Evolutionary conservation across 2,888 invertebrate species (phyloP).

Genomic region (Oxyscelio sp.): DNA sequence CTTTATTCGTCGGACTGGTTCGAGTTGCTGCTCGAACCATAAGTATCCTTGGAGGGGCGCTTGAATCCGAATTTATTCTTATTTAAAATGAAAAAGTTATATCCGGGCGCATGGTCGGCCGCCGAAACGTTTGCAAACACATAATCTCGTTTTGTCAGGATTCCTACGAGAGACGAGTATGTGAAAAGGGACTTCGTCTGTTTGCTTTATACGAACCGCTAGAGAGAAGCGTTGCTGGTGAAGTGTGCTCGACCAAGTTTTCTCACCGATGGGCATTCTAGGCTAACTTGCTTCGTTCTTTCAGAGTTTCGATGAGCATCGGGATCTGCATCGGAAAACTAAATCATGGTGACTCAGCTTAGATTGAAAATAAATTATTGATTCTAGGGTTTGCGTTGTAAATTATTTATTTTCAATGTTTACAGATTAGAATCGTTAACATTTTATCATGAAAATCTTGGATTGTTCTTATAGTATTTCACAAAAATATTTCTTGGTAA

Average conservation of each 20-base stretch:
- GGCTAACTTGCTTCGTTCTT: conserved; percentile 54
- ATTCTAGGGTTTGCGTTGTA: too few relatives aligned
- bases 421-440: too few relatives aligned
- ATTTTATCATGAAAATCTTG: too few relatives aligned
- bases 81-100: conserved; percentile 85
- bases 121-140: conserved; percentile 79
- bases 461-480: too few relatives aligned
- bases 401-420: too few relatives aligned
- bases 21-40: conserved; percentile 59
- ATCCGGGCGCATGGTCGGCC: conserved; percentile 48
- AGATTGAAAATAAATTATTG: too few relatives aligned
- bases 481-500: too few relatives aligned
- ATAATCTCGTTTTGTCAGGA: conserved; percentile 83
- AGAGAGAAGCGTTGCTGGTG: conserved; percentile 44
- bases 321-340: conserved; percentile 34
- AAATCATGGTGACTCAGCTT: conserved; percentile 26
- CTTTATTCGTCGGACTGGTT: conserved; percentile 47
- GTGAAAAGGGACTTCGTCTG: conserved; percentile 48
- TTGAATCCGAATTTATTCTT: conserved; percentile 85
- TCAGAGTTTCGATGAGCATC: conserved; percentile 50
- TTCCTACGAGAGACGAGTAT: conserved; percentile 75
- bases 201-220: conserved; percentile 55
- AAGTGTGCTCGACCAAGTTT: conserved; percentile 61
- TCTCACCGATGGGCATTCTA: conserved; percentile 54
- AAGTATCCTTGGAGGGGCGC: conserved; percentile 69